Conservation (phyloP, 2,797 vertebrate genomes). For the Chanos chanos region DNA sequence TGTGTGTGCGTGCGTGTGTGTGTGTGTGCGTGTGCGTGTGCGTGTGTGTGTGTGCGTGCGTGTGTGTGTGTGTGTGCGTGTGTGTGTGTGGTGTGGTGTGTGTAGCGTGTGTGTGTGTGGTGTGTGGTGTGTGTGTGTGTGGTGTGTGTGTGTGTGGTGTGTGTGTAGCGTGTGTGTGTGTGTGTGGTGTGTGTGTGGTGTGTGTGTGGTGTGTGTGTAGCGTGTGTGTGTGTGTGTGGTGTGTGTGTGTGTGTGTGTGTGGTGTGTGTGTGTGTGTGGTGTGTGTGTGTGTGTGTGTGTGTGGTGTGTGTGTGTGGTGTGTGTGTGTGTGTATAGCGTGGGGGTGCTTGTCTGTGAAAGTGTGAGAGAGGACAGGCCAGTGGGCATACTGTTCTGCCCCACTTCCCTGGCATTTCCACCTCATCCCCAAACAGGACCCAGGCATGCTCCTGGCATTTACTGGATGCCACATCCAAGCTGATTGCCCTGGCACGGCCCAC, state of each 20-base stretch:
- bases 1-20: too few species aligned
- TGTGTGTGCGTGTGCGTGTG: too few species aligned
- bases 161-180: too few species aligned
- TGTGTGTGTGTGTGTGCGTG: too few species aligned
- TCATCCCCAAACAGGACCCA: too few species aligned
- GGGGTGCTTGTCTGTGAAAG: neutral
- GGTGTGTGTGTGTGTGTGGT: too few species aligned
- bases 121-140: too few species aligned
- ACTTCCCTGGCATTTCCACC: slow-evolving; percentile 45
- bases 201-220: slow-evolving; percentile 7
- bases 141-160: too few species aligned
- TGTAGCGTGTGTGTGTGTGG: slow-evolving; percentile 16
- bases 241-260: slow-evolving; percentile 12
- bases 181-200: neutral
- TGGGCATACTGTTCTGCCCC: slow-evolving; percentile 37
- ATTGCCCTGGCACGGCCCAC: slow-evolving; percentile 20
- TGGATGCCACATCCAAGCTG: slow-evolving; percentile 26
- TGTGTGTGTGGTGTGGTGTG: too few species aligned
- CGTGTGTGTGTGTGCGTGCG: too few species aligned
- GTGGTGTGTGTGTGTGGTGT: neutral
- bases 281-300: too few species aligned
- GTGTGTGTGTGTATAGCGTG: slow-evolving; percentile 11
- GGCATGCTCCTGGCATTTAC: slow-evolving; percentile 19
- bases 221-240: neutral
- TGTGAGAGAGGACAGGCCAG: slow-evolving; percentile 16